phyloP scores from a whole-genome alignment of 2,113 vertebrate genomes.

The Progne subis region DNA sequence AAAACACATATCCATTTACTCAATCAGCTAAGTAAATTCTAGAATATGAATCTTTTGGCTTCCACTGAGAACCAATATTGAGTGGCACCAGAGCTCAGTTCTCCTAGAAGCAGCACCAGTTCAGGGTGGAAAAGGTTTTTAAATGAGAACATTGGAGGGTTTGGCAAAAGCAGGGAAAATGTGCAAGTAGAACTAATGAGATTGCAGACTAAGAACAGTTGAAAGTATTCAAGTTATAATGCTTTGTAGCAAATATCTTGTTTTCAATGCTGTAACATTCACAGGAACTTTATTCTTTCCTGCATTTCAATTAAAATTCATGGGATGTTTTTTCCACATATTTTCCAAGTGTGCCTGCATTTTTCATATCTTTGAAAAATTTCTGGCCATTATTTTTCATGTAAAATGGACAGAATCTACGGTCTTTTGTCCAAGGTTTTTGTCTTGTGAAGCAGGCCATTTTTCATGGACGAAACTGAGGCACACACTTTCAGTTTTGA shows the following conservation, averaged over 20 bases:
- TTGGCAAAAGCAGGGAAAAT: constrained; percentile 9
- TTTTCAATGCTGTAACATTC: neutral
- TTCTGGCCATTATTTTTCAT: constrained; percentile 51
- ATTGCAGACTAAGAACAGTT: neutral
- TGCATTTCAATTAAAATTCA: constrained; percentile 63
- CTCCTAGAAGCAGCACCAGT: neutral
- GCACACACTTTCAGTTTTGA: constrained; percentile 41
- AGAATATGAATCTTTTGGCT: neutral
- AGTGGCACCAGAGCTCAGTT: neutral
- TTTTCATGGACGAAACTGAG: constrained; percentile 66
- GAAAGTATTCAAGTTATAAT: neutral
- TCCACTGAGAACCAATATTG: neutral
- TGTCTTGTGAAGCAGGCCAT: constrained; percentile 57
- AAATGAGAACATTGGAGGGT: neutral
- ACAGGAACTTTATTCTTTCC: constrained; percentile 32
- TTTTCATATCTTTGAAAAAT: constrained; percentile 52
- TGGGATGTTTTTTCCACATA: constrained; percentile 13
- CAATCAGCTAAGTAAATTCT: neutral
- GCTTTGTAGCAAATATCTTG: constrained; percentile 14
- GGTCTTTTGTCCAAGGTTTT: constrained; percentile 59
- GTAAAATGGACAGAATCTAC: constrained; percentile 23
- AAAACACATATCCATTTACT: neutral
- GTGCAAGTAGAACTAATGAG: neutral
- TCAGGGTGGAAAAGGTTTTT: neutral
- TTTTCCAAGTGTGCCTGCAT: constrained; percentile 29